Evolutionary conservation across 2,797 vertebrate genomes (phyloP), one percentile per base, ranked within the genome.

Genomic region (Pipistrellus pygmaeus): DNA sequence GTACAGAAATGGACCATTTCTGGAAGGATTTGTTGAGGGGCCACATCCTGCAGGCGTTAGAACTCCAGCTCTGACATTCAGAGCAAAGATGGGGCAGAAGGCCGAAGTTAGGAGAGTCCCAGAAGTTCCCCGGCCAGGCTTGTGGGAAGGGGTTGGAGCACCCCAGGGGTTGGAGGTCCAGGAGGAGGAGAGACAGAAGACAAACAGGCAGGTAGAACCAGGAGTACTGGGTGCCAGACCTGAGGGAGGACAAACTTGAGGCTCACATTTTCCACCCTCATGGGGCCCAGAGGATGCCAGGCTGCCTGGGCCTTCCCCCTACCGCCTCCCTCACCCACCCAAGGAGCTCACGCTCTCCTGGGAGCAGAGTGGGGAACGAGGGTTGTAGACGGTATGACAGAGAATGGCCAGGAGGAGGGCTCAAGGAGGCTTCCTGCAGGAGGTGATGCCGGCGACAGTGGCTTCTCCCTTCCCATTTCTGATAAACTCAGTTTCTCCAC

Each of bases 31-130:
- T 8, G 1, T 3, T 2, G 30, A 85, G 85, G 21, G 38, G 18
- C 44, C 6, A 2, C 0, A 5, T 64, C 35, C 82, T 8, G 0
- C 18, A 27, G 64, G 68, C 53, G 6, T 13, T 44, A 62, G 27
- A 57, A 23, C 76, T 64, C 83, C 30, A 30, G 64, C 44, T 53
- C 51, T 84, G 25, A 75, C 13, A 35, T 30, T 41, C 88, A 44
- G 53, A 60, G 13, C 71, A 60, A 66, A 86, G 46, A 68, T 35
- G 7, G 32, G 46, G 35, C n/a, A 14, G 51, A 60, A 48, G 32
- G 64, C n/a, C 69, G 32, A 6, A 9, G 2, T 85, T 11, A 3
- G 23, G 64, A 83, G 18, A 25, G 32, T 60, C 75, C 25, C 46
- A 21, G 76, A 48, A 76, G 27, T 30, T 60, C 32, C 14, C 14